Evolutionary conservation across 2,888 invertebrate species (phyloP), one percentile per base, ranked within the genome.

Genomic region (Conus canariensis): DNA sequence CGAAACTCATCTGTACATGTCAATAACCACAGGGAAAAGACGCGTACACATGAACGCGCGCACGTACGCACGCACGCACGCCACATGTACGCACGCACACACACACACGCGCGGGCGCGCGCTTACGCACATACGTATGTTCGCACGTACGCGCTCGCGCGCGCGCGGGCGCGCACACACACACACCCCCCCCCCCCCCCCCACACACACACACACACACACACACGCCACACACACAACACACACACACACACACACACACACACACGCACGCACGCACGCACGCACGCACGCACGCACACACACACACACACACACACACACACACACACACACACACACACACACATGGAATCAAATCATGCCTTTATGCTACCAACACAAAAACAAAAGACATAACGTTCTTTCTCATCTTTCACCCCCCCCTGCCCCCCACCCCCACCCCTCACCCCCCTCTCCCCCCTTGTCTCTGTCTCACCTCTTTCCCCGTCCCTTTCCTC

Each of bases 291-390:
- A 87, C 22, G 22, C 64, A 25, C 60, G 10, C 25, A 58, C 60
- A 3, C 60, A 64, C 64, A 7, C 64, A 64, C 64, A 7, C 64
- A 64, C 64, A 7, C 64, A 64, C 64, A 7, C 64, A 64, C 64
- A 7, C 64, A 64, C 64, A 64, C 59, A 25, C n/a, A 59, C 60
- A 85, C 59, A 59, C 59, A 59, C 7, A 85, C 85, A 85, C 59
- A 59, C 58, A 85, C 59, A 85, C 59, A 56, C 7, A 90, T 86
- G 90, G 87, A 80, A 60, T 77, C 74, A n/a, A 22, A 86, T 45
- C 19, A 90, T 86, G 86, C 86, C 90, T 64, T 86, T 67, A 14
- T 80, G 19, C 89, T 59, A 25, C 59, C 45, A 45, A 45, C 45
- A 45, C 45, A 45, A 45, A 45, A 45, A 45, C 45, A 45, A 45